Conservation (phyloP, 2,797 vertebrate genomes). For the Knipowitschia caucasica region DNA sequence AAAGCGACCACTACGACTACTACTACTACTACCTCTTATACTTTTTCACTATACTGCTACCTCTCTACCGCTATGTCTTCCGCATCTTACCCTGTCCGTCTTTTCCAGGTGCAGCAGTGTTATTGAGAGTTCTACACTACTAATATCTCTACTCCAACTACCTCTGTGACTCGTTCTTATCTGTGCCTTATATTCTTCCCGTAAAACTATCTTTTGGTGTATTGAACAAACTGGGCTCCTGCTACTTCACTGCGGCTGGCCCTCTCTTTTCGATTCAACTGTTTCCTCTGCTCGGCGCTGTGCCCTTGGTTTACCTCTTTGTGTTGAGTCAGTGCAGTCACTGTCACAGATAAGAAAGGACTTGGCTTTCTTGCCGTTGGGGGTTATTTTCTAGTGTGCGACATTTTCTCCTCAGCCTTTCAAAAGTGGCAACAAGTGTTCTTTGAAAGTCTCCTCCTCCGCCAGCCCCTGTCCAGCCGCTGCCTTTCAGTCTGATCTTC, state of each 20-base stretch:
- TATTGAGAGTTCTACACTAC: neutral
- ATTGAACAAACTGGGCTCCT: slow-evolving; percentile 2
- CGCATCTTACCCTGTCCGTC: neutral
- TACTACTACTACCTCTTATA: neutral
- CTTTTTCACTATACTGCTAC: neutral
- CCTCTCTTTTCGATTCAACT: slow-evolving; percentile 33
- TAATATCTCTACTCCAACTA: neutral
- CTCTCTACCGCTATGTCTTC: neutral
- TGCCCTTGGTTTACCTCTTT: slow-evolving; percentile 39
- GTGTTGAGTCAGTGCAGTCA: slow-evolving; percentile 35
- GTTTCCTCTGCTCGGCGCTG: slow-evolving; percentile 57
- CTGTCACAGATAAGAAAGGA: slow-evolving; percentile 40
- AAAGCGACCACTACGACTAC: too few relatives aligned
- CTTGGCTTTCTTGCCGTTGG: slow-evolving; percentile 23
- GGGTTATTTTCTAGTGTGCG: slow-evolving; percentile 30
- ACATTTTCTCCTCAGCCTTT: slow-evolving; percentile 33
- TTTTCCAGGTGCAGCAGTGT: neutral
- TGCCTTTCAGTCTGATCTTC: slow-evolving; percentile 22
- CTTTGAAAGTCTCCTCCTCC: slow-evolving; percentile 27
- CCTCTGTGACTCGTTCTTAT: neutral
- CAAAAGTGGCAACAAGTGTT: slow-evolving; percentile 30
- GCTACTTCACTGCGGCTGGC: neutral
- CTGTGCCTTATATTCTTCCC: neutral
- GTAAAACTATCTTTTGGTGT: neutral
- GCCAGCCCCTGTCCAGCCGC: slow-evolving; percentile 11